A percentile compares a stretch with the other conserved stretches of the same genome.
phyloP scores from a whole-genome alignment of 1,140 invertebrate genomes.

The Caenorhabditis briggsae region DNA sequence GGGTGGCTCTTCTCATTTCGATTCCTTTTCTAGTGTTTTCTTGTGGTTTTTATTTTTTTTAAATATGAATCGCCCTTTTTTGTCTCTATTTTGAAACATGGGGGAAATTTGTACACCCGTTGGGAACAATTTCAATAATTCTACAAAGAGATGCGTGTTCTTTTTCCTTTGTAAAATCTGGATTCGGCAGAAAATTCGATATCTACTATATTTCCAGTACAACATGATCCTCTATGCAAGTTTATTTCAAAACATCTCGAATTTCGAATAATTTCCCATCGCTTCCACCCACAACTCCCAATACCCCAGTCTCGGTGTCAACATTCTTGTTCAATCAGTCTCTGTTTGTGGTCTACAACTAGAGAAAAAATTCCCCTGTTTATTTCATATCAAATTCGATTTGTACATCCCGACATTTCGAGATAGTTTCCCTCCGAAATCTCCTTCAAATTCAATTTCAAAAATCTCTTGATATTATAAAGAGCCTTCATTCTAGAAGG shows the following conservation, averaged over 20 bases:
- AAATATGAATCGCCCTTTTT: neutral
- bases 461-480: too few relatives aligned
- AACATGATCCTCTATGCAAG: neutral
- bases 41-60: neutral
- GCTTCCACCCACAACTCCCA: neutral
- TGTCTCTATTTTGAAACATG: neutral
- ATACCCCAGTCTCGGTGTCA: neutral
- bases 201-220: neutral
- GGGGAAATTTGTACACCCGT: too few relatives aligned
- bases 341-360: neutral
- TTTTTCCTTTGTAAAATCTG: neutral
- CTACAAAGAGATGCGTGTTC: too few relatives aligned
- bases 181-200: neutral
- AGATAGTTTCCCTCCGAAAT: too few relatives aligned
- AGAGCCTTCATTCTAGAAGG: too few relatives aligned
- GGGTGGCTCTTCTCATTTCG: neutral
- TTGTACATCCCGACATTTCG: neutral
- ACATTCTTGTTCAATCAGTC: slow-evolving; percentile 48
- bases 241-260: slow-evolving; percentile 8
- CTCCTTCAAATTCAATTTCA: too few relatives aligned
- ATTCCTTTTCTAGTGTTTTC: neutral
- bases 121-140: too few relatives aligned
- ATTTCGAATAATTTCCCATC: slow-evolving; percentile 52
- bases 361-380: neutral
- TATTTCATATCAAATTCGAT: slow-evolving; percentile 31